Evolutionary conservation across 2,888 invertebrate species (phyloP).

Genomic region (Spicauda simplicius): DNA sequence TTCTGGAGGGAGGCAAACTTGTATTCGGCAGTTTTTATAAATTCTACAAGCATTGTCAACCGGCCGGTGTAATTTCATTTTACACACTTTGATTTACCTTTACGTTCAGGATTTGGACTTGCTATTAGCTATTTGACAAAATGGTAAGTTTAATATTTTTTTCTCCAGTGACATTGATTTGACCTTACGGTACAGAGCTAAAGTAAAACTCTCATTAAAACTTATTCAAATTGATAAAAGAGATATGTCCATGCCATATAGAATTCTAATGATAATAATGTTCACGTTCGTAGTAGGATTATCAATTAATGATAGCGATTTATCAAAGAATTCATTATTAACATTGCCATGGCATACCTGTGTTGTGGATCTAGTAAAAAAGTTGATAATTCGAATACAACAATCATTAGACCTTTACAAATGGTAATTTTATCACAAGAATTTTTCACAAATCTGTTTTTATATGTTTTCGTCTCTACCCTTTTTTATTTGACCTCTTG

Average conservation of each 20-base stretch:
- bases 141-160: conserved; percentile 64
- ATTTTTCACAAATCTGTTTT: not conserved
- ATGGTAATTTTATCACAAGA: conserved; percentile 49
- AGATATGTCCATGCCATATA: not conserved
- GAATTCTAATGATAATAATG: conserved; percentile 5
- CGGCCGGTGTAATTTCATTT: conserved; percentile 11
- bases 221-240: not conserved
- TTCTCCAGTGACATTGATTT: conserved; percentile 71
- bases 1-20: conserved; percentile 14
- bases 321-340: conserved; percentile 26
- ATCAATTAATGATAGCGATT: conserved; percentile 36
- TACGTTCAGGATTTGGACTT: not conserved
- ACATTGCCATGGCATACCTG: conserved; percentile 50
- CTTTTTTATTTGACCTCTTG: conserved; percentile 4
- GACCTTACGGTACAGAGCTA: conserved; percentile 57
- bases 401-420: conserved; percentile 44
- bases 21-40: not conserved
- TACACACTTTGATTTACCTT: not conserved
- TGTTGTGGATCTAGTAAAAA: conserved; percentile 53
- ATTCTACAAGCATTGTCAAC: not conserved
- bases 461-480: not conserved
- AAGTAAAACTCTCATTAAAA: not conserved
- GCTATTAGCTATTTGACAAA: conserved; percentile 40
- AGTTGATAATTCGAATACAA: conserved; percentile 42
- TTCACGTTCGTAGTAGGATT: conserved; percentile 35